Evolutionary conservation across 2,797 vertebrate species (phyloP).

Genomic region (Etheostoma nigrum): DNA sequence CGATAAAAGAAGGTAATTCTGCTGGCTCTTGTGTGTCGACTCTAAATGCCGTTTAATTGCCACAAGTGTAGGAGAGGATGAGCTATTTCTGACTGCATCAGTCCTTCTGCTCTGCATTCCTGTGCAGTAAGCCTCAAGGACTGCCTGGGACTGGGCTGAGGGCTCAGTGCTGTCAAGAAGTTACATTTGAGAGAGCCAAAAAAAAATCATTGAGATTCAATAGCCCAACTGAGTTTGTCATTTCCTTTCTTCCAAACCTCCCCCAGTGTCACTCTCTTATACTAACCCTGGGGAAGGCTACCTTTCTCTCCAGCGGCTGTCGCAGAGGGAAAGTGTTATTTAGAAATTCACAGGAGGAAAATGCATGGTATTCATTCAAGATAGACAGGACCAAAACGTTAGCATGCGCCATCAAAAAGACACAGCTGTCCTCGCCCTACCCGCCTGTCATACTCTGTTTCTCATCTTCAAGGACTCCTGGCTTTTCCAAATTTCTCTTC

Average conservation of each 20-base stretch:
- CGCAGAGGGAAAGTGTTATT: conserved; percentile 38
- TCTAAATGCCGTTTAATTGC: conserved; percentile 71
- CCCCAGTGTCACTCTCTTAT: conserved; percentile 55
- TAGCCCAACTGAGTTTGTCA: conserved; percentile 64
- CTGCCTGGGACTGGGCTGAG: conserved; percentile 59
- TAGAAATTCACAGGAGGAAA: conserved; percentile 63
- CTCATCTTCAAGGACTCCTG: conserved; percentile 72
- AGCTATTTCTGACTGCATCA: conserved; percentile 60
- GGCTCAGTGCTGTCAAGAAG: conserved; percentile 67
- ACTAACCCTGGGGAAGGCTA: conserved; percentile 37
- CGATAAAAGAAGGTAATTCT: conserved; percentile 61
- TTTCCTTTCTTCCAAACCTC: conserved; percentile 48
- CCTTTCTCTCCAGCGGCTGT: conserved; percentile 51
- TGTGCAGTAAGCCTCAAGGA: conserved; percentile 66
- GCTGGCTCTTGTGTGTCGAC: conserved; percentile 39
- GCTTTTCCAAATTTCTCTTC: conserved; percentile 63
- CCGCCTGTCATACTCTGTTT: conserved; percentile 65
- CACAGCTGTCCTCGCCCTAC: conserved; percentile 66
- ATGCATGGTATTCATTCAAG: conserved; percentile 53
- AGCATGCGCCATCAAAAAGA: conserved; percentile 62
- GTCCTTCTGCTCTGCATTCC: conserved; percentile 63
- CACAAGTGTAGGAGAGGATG: conserved; percentile 36
- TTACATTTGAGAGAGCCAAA: conserved; percentile 61
- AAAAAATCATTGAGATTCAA: conserved; percentile 75
- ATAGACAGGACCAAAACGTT: conserved; percentile 58